These are phyloP conservation scores for Okapia johnstoni DNA, from an alignment of 2,113 vertebrate species.

Conservation along the genomic window DNA sequence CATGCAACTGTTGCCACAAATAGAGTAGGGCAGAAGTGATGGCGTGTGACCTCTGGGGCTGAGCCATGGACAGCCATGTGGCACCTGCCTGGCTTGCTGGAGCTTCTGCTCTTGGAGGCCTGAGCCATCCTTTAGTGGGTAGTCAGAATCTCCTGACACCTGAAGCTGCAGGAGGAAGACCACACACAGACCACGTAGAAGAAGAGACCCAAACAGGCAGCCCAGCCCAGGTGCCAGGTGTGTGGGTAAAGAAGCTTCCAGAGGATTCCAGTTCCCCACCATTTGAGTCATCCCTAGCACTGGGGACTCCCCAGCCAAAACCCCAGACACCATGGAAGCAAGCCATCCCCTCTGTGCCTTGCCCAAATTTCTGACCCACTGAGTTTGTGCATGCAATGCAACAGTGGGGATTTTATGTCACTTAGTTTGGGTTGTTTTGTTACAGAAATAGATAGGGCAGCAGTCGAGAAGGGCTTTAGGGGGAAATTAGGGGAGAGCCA, in stretches of 20 bases:
- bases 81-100: background rate
- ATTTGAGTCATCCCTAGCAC: background rate
- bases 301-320: background rate
- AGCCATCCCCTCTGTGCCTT: background rate
- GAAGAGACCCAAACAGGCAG: background rate
- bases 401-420: background rate
- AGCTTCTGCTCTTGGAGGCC: background rate
- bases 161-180: background rate
- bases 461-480: background rate
- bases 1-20: background rate
- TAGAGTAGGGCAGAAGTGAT: background rate
- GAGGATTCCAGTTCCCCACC: background rate
- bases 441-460: background rate
- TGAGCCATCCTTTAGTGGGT: background rate
- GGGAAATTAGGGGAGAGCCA: background rate
- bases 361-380: background rate
- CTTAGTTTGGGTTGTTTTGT: background rate
- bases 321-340: background rate
- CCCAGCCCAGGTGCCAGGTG: background rate
- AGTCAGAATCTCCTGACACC: background rate
- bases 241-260: background rate
- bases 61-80: rapidly evolving
- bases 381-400: background rate
- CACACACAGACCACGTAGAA: background rate
- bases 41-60: rapidly evolving